Evolutionary conservation across 1,140 invertebrate genomes (phyloP).

Genomic region (Drosophila saltans): DNA sequence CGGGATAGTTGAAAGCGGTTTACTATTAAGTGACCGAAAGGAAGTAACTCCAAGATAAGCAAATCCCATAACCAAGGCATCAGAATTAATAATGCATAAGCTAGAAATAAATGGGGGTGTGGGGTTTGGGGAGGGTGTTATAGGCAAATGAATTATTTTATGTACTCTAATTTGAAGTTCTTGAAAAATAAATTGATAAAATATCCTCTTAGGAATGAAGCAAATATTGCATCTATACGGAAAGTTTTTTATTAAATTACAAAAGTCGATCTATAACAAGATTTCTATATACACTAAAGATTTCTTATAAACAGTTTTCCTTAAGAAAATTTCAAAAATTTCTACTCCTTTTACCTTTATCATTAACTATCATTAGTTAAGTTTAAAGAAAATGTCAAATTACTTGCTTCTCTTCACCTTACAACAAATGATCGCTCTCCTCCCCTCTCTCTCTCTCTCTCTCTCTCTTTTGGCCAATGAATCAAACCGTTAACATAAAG

Average conservation of each 20-base stretch:
- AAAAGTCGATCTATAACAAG: no score
- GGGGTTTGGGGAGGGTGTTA: constrained; percentile 25
- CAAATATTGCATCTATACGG: no score
- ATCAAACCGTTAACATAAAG: constrained; percentile 34
- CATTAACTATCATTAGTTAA: neutral
- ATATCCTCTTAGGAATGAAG: no score
- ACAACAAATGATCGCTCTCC: neutral
- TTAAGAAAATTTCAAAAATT: no score
- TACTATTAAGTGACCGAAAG: constrained; percentile 58
- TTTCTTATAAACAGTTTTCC: no score
- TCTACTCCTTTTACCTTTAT: neutral
- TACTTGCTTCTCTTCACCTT: neutral
- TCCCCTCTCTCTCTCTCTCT: no score
- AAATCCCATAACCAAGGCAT: constrained; percentile 22
- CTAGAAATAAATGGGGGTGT: constrained; percentile 13
- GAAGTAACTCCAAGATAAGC: constrained; percentile 70
- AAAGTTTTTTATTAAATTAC: no score
- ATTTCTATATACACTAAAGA: no score
- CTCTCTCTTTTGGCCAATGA: no score
- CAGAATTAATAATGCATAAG: constrained; percentile 54
- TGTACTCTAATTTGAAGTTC: constrained; percentile 2
- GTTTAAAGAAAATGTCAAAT: neutral
- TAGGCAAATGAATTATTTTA: constrained; percentile 21
- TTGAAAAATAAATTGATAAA: neutral
- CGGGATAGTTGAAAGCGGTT: constrained; percentile 26